Base-by-base conservation (phyloP, 1,140 invertebrate species). In the Phthorimaea operculella region DNA sequence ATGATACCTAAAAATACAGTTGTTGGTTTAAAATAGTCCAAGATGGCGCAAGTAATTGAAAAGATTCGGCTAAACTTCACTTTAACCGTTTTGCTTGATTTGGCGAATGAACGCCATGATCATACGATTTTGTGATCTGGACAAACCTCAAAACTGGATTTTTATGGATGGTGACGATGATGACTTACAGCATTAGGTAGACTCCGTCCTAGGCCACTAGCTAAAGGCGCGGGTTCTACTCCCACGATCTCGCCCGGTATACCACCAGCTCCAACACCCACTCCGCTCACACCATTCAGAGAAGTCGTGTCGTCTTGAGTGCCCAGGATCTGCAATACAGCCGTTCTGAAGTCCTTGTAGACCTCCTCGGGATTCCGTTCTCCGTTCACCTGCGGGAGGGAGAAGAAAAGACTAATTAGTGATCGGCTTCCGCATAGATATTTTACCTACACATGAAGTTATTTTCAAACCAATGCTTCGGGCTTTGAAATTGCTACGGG, bases 301-400 rank as follows among this genome's bases (percentile, higher is more conserved):
- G 60, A 85, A 4, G 78, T 72, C 58, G 90, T 86, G 61, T 89
- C 90, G 60, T 90, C 89, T 12, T 89, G 84, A 17, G 89, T 78
- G 18, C 90, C 91, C 11, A 94, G 75, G 63, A 93, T 92, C 68
- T 89, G 88, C 52, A 93, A 87, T 7, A 94, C 89, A 0, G 91
- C 90, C 18, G 90, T 87, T 14, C 91, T 87, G 79, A 95, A 95
- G 74, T 94, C 93, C 60, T 89, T 88, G 72, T 94, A 95, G 16
- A 95, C 94, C 64, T 94, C 93, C 12, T 88, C 88, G 10, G 93
- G 94, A 65, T 93, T 92, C 49, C 94, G 79, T 82, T 95, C 93
- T 3, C 94, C 94, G 67, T 95, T 94, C 1, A 95, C 89, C 93
- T 94, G 66, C 44, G 55, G 15, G 33, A 11, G 36, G 36, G 36